phyloP scores from a whole-genome alignment of 2,797 vertebrate species.

The Ctenochaetus hawaiiensis region DNA sequence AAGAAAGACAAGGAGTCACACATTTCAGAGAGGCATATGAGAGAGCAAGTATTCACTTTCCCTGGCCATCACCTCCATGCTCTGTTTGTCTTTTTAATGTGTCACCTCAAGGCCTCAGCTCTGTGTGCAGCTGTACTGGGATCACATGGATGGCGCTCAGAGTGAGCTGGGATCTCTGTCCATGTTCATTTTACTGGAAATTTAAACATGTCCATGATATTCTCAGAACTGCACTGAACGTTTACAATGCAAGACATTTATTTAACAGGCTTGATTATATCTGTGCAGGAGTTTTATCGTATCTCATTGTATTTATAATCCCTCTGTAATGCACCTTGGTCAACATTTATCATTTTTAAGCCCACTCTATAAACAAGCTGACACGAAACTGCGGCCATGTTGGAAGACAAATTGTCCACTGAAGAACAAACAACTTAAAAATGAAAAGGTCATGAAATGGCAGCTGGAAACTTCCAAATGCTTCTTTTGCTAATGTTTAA shows the following conservation, averaged over 20 bases:
- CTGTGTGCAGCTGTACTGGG: neutral
- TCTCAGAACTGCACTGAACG: neutral
- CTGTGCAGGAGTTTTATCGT: no score
- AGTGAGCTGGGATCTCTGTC: neutral
- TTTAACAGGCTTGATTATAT: neutral
- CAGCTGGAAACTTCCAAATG: no score
- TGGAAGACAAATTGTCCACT: no score
- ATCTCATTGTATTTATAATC: no score
- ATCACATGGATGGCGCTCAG: neutral
- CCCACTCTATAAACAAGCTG: no score
- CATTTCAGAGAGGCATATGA: slow-evolving; percentile 1
- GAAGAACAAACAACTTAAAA: no score
- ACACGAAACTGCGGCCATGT: no score
- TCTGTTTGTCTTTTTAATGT: slow-evolving; percentile 33
- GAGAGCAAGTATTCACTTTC: neutral
- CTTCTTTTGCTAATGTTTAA: no score
- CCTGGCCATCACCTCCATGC: neutral
- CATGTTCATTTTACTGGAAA: neutral
- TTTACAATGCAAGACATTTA: neutral
- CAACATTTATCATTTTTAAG: no score
- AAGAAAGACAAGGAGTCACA: neutral
- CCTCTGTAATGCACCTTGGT: no score
- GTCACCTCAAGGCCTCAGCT: slow-evolving; percentile 33
- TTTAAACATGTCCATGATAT: neutral
- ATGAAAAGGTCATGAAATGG: no score